These are phyloP conservation scores for Neuroscelio doddi DNA, from an alignment of 2,888 invertebrate species.

Conservation along the genomic window DNA sequence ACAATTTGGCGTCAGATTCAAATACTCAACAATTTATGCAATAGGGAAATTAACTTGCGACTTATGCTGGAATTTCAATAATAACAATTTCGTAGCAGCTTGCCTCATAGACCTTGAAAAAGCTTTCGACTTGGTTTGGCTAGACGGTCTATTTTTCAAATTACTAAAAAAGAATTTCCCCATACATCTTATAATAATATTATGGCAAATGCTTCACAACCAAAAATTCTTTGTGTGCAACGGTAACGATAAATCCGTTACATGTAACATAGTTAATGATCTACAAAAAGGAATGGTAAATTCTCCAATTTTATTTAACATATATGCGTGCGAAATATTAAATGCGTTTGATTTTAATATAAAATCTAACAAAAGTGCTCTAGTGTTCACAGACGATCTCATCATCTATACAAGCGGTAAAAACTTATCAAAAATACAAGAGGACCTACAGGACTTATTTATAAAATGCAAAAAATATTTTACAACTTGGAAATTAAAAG, in stretches of 20 bases:
- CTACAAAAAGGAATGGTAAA: conserved; percentile 43
- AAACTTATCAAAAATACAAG: background rate
- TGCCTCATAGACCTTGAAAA: conserved; percentile 35
- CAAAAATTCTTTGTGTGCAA: conserved; percentile 21
- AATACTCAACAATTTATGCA: conserved; percentile 41
- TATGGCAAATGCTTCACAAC: conserved; percentile 27
- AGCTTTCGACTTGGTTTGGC: conserved; percentile 35
- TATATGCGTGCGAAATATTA: conserved; percentile 30
- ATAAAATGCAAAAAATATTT: conserved; percentile 28
- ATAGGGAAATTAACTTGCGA: conserved; percentile 25
- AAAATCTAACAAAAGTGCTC: background rate
- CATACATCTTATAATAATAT: conserved; percentile 12
- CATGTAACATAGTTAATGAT: conserved; percentile 13
- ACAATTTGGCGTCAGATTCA: conserved; percentile 43
- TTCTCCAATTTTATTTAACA: conserved; percentile 41
- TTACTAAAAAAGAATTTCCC: conserved; percentile 29
- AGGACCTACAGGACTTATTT: conserved; percentile 10
- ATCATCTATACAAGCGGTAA: conserved; percentile 20
- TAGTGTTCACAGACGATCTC: conserved; percentile 36
- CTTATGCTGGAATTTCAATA: conserved; percentile 13
- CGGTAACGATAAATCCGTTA: background rate
- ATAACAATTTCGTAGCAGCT: conserved; percentile 18
- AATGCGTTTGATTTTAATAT: conserved; percentile 21
- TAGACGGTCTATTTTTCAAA: conserved; percentile 32
- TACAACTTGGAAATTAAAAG: conserved; percentile 32